These are phyloP conservation scores for Fragum sueziense DNA, from an alignment of 2,888 invertebrate genomes.

Conservation along the genomic window DNA sequence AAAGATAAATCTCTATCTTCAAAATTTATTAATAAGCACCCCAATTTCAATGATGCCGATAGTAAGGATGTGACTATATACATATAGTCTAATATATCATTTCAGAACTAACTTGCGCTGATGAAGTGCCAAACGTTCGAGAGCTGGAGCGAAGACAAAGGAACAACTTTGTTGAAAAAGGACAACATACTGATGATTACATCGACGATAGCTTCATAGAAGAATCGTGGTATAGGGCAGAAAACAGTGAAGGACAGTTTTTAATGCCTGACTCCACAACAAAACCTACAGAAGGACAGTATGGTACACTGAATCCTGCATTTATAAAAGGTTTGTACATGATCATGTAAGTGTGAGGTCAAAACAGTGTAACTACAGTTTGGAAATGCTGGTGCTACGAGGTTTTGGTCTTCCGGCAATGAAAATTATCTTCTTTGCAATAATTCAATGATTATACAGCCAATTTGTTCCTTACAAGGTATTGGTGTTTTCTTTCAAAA, in stretches of 20 bases:
- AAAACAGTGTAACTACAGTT: neutral
- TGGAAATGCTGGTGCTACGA: neutral
- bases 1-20: too few relatives aligned
- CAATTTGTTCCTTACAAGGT: neutral
- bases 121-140: constrained; percentile 6
- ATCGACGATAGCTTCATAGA: constrained; percentile 1
- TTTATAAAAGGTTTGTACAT: constrained; percentile 14
- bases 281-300: neutral
- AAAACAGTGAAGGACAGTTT: neutral
- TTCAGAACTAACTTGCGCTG: constrained; percentile 7
- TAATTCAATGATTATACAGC: neutral
- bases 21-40: too few relatives aligned
- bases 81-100: too few relatives aligned
- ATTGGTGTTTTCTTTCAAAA: neutral
- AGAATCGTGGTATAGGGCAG: constrained; percentile 10
- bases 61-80: too few relatives aligned
- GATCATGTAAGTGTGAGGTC: neutral
- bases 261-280: constrained; percentile 17
- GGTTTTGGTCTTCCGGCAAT: neutral
- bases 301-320: constrained; percentile 5
- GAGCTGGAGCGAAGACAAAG: neutral
- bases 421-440: neutral
- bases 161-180: constrained; percentile 4
- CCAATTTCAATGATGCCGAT: too few relatives aligned
- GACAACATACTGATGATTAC: neutral